These are phyloP conservation scores for Nematolebias whitei DNA, from an alignment of 2,113 vertebrate genomes.

Conservation along the genomic window DNA sequence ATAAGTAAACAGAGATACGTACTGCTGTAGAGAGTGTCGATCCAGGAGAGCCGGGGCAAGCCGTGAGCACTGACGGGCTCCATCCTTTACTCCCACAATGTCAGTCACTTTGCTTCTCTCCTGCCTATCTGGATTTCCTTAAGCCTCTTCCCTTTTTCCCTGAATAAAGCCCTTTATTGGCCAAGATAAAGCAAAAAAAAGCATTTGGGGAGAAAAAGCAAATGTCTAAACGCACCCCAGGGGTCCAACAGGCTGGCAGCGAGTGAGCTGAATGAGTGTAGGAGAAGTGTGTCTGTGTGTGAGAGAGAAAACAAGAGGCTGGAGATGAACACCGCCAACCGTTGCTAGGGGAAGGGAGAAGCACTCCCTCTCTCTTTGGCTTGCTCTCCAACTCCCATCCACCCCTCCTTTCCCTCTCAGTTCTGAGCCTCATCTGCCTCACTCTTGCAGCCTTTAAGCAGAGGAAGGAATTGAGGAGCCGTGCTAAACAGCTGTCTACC, in stretches of 20 bases:
- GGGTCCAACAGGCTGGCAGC: slow-evolving; percentile 58
- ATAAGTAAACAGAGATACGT: slow-evolving; percentile 74
- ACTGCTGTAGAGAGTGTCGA: slow-evolving; percentile 98
- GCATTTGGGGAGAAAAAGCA: slow-evolving; percentile 21
- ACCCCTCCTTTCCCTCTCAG: slow-evolving; percentile 32
- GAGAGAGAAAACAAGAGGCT: slow-evolving; percentile 70
- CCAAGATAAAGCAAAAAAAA: slow-evolving; percentile 40
- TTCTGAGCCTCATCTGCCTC: slow-evolving; percentile 32
- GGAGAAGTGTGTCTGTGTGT: slow-evolving; percentile 27
- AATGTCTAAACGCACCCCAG: slow-evolving; percentile 38
- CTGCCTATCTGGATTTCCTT: too few relatives aligned
- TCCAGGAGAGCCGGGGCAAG: slow-evolving; percentile 96
- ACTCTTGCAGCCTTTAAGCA: slow-evolving; percentile 3
- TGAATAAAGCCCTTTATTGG: slow-evolving; percentile 75
- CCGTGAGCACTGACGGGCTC: slow-evolving; percentile 93
- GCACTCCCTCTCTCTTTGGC: slow-evolving; percentile 62
- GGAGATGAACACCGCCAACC: slow-evolving; percentile 66
- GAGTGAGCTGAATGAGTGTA: slow-evolving; percentile 19
- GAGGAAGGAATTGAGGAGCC: slow-evolving; percentile 35
- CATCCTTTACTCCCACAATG: slow-evolving; percentile 77
- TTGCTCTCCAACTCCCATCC: slow-evolving; percentile 50
- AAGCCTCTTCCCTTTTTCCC: slow-evolving; percentile 56
- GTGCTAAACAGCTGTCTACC: slow-evolving; percentile 22
- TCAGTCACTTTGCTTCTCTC: slow-evolving; percentile 46
- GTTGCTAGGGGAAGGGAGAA: slow-evolving; percentile 79